phyloP scores from a whole-genome alignment of 2,797 vertebrate species.

The Somateria mollissima region DNA sequence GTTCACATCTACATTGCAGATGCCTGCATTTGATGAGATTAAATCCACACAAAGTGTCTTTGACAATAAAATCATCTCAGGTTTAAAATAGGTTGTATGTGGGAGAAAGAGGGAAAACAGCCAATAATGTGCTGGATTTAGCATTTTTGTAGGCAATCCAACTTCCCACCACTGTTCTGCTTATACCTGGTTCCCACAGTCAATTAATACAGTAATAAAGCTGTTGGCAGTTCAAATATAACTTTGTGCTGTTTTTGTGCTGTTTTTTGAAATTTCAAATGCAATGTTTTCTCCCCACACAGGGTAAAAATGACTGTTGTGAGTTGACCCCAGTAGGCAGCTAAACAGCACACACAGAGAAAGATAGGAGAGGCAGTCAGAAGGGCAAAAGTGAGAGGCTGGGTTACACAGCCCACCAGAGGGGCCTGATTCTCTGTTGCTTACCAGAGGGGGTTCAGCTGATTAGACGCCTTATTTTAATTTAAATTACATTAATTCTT shows the following conservation, averaged over 20 bases:
- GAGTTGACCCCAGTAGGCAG: background rate
- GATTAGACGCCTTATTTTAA: background rate
- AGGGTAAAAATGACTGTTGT: background rate
- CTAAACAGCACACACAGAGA: background rate
- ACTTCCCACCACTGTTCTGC: background rate
- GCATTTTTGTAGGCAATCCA: background rate
- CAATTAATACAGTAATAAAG: background rate
- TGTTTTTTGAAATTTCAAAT: background rate
- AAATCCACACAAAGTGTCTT: background rate
- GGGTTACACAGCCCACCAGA: background rate
- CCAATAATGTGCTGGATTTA: background rate
- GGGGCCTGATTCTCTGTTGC: background rate
- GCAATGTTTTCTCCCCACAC: rapidly evolving
- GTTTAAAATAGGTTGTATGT: background rate
- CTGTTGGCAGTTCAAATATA: background rate
- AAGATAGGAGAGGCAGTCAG: background rate
- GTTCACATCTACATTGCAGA: background rate
- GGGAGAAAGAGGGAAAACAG: background rate
- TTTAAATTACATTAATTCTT: background rate
- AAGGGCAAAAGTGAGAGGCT: background rate
- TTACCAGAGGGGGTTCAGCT: background rate
- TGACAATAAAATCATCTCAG: background rate
- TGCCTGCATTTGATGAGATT: background rate
- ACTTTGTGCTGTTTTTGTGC: background rate
- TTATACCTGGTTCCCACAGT: background rate